phyloP scores from a whole-genome alignment of 2,797 vertebrate genomes.

The Rhinichthys osculus region DNA sequence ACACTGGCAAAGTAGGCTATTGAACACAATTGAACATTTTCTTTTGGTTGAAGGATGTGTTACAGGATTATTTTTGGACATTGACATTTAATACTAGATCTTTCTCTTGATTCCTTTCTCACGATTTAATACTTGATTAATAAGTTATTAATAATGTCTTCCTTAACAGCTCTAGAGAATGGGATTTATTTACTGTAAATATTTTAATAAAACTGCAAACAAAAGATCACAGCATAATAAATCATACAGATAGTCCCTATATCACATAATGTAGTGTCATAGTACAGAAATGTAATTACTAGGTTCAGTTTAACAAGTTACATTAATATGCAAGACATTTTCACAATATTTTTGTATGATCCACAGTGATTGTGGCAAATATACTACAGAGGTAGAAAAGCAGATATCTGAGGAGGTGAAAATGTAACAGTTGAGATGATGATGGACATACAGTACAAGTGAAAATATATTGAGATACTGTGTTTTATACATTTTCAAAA shows the following conservation, averaged over 20 bases:
- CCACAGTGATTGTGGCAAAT: background rate
- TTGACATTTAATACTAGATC: background rate
- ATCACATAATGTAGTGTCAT: background rate
- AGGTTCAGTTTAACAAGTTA: background rate
- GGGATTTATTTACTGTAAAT: background rate
- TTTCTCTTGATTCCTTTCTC: background rate
- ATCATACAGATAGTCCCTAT: background rate
- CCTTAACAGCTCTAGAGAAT: background rate
- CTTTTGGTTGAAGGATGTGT: background rate
- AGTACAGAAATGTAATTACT: background rate
- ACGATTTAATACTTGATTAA: background rate
- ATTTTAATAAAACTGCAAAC: background rate
- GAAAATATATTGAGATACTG: background rate
- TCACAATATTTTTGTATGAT: background rate
- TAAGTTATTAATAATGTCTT: background rate
- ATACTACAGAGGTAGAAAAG: conserved; percentile 37
- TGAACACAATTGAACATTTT: background rate
- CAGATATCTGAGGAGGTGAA: background rate
- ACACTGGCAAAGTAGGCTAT: background rate
- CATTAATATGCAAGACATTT: background rate
- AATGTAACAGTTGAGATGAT: conserved; percentile 7
- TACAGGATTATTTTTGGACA: background rate
- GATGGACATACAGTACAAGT: conserved; percentile 16
- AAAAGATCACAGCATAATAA: background rate
- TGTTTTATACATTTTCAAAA: background rate